Evolutionary conservation across 2,888 invertebrate species (phyloP), one percentile per base, ranked within the genome.

Genomic region (Diploptera punctata): DNA sequence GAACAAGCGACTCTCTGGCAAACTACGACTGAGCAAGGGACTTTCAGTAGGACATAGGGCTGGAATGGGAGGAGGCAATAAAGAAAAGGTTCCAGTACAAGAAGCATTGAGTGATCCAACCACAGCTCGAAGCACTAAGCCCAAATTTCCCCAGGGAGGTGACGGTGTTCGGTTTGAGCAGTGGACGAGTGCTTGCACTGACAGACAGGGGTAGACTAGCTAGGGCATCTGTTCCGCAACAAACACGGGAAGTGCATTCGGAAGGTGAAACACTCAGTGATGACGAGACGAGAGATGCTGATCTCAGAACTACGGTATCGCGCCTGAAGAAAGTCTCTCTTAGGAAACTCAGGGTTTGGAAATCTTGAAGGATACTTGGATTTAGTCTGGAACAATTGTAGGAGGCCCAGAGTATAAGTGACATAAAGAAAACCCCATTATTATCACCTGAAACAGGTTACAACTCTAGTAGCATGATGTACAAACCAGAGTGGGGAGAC

Each of bases 271-370:
- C 88, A 1, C 81, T 87, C 4, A 90, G 90, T 38, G 90, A 91
- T 72, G 88, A 87, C 54, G 89, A 89, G 71, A 80, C 82, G 31
- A 85, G 85, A 75, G 88, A 89, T 68, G 88, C 90, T 67, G 93
- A 93, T 80, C 87, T 93, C 0, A 83, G 92, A 77, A 89, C 91
- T 24, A 91, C 93, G 16, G 91, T 93, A 70, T 89, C 91, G 5
- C 87, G 93, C 73, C 87, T 94, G 80, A 93, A 93, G 84, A 90
- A 92, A 81, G 91, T 93, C 67, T 93, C 93, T 0, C 82, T 93
- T 75, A 84, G 92, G 78, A 93, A 93, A 80, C 86, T 94, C 73
- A 87, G 92, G 79, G 92, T 92, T 69, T 93, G 93, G 93, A 90
- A 92, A 78, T 93, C 92, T 88, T 92, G 74, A 82, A 81, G 52